Percentiles rank a stretch among this genome's conserved stretches.
phyloP scores from a whole-genome alignment of 2,888 invertebrate genomes.

The Theretra japonica region DNA sequence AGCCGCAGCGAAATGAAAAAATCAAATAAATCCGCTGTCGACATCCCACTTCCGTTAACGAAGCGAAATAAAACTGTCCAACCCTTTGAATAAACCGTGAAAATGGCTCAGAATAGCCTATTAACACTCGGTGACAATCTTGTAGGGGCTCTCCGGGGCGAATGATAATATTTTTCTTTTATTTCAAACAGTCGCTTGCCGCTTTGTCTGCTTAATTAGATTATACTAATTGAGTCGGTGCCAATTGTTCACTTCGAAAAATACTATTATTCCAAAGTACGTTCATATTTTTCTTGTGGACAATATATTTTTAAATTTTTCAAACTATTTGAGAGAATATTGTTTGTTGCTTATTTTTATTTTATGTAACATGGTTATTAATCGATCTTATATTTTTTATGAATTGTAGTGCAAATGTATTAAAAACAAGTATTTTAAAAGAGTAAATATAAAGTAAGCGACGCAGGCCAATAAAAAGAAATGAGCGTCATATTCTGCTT shows the following conservation, averaged over 20 bases:
- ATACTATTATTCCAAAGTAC: constrained; percentile 51
- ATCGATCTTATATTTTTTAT: too few species aligned
- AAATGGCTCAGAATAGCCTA: constrained; percentile 75
- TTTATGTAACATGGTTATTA: not conserved
- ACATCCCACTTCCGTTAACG: constrained; percentile 69
- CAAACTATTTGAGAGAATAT: not conserved
- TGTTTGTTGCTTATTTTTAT: not conserved
- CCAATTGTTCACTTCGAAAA: constrained; percentile 60
- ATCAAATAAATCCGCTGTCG: constrained; percentile 66
- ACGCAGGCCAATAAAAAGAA: too few species aligned
- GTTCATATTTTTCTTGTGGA: constrained; percentile 38
- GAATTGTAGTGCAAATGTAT: too few species aligned
- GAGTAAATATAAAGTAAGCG: too few species aligned
- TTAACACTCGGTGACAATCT: constrained; percentile 77
- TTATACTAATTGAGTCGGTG: constrained; percentile 68
- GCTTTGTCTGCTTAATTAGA: constrained; percentile 69
- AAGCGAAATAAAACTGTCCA: constrained; percentile 75
- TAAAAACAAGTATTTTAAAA: too few species aligned
- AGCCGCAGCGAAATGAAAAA: constrained; percentile 61
- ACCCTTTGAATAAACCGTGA: constrained; percentile 75
- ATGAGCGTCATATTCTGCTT: too few species aligned
- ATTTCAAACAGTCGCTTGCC: constrained; percentile 64
- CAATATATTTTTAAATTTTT: not conserved
- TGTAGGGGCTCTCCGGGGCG: constrained; percentile 62
- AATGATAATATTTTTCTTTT: constrained; percentile 80